Percentiles rank a stretch among this genome's conserved stretches.
Conservation (phyloP, 2,888 invertebrate genomes). For the Sesamia inferens region DNA sequence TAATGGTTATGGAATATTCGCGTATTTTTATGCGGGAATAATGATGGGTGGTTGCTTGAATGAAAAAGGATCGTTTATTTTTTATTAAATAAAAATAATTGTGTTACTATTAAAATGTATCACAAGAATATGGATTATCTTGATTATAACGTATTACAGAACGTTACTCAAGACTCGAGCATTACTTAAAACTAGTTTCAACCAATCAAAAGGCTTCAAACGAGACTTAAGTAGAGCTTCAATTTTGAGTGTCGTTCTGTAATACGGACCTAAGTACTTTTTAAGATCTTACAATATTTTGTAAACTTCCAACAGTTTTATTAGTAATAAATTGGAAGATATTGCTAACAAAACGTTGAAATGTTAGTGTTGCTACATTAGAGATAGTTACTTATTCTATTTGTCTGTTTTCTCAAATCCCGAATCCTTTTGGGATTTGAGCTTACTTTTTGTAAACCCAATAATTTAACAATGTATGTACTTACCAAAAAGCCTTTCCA, state of each 20-base stretch:
- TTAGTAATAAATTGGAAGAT: no score
- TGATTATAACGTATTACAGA: no score
- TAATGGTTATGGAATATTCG: neutral
- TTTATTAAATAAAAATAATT: neutral
- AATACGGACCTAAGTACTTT: neutral
- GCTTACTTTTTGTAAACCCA: neutral
- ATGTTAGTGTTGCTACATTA: neutral
- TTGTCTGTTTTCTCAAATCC: neutral
- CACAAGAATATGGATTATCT: neutral
- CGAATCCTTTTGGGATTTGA: neutral
- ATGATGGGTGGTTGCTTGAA: neutral
- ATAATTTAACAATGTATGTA: slow-evolving; percentile 1
- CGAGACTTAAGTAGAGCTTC: no score
- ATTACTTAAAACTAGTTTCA: no score
- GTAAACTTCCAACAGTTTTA: neutral
- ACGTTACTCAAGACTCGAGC: no score
- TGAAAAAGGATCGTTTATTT: neutral
- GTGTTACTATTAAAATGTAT: neutral
- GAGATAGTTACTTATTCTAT: neutral
- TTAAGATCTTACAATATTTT: neutral
- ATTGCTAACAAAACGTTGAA: neutral
- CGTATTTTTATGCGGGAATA: neutral
- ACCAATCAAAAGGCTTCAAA: no score
- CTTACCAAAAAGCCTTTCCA: neutral
- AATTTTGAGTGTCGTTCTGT: no score